These are phyloP conservation scores for Irena cyanogastra DNA, from an alignment of 2,113 vertebrate species.

Conservation along the genomic window DNA sequence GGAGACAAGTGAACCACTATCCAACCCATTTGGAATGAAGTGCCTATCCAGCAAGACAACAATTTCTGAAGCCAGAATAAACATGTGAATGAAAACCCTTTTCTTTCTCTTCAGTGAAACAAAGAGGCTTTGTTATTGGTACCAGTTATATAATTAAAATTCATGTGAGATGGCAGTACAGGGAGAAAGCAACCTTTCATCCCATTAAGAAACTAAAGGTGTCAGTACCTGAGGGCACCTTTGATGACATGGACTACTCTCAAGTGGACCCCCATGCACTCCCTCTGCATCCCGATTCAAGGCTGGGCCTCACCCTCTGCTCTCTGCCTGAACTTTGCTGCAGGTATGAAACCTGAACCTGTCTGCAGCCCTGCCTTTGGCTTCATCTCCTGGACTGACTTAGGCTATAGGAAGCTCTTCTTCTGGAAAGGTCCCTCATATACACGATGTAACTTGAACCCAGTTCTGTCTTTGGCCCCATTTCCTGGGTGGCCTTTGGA, in stretches of 20 bases:
- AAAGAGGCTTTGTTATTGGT: neutral
- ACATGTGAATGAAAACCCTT: neutral
- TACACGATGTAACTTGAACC: neutral
- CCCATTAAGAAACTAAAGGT: neutral
- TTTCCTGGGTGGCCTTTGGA: neutral
- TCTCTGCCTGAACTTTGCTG: neutral
- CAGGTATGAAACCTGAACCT: neutral
- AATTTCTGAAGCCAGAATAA: neutral
- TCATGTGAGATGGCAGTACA: neutral
- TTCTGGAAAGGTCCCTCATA: neutral
- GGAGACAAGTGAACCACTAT: neutral
- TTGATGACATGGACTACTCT: neutral
- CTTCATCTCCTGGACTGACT: neutral
- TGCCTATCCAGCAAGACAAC: neutral
- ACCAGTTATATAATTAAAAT: neutral
- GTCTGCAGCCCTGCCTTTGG: neutral
- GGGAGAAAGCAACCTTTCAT: neutral
- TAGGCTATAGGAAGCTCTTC: neutral
- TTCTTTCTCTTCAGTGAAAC: neutral
- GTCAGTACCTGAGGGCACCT: neutral
- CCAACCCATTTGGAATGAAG: neutral
- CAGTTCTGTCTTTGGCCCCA: neutral
- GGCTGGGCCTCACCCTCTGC: neutral
- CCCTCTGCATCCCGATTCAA: neutral
- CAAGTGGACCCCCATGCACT: rapidly evolving